Evolutionary conservation across 2,113 vertebrate species (phyloP).

Genomic region (Corvus hawaiiensis): DNA sequence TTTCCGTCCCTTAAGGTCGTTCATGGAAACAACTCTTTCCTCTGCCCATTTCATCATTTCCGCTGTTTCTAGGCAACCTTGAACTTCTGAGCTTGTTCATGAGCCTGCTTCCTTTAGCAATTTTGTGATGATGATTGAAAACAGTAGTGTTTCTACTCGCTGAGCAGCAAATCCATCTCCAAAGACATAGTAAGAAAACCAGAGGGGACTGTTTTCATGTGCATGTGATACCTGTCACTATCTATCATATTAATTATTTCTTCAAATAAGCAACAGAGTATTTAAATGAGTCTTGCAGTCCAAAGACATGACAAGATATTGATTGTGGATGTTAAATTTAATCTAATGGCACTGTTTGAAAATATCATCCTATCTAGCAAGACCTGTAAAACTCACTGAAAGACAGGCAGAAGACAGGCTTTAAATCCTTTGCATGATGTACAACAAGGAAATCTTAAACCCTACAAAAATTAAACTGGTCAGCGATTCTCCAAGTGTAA

Average conservation of each 20-base stretch:
- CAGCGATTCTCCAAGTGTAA: not conserved
- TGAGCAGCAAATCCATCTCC: conserved; percentile 10
- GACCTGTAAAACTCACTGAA: not conserved
- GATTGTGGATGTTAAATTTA: not conserved
- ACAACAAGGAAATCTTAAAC: not conserved
- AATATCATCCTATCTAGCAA: not conserved
- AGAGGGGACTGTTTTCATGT: not conserved
- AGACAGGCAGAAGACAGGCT: not conserved
- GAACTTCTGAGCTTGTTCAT: not conserved
- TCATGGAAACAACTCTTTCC: not conserved
- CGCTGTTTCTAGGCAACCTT: not conserved
- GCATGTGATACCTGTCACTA: not conserved
- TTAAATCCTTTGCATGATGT: not conserved
- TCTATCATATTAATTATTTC: not conserved
- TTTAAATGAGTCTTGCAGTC: not conserved
- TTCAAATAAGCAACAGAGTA: not conserved
- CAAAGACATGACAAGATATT: not conserved
- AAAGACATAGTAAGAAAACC: not conserved
- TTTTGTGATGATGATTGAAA: conserved; percentile 46
- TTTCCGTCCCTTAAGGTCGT: not conserved
- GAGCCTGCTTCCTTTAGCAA: not conserved
- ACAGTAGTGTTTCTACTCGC: conserved; percentile 8
- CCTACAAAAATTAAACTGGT: not conserved
- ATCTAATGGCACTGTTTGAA: not conserved
- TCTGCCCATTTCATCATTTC: not conserved